These are phyloP conservation scores for Mactra quadrangularis DNA, from an alignment of 1,140 invertebrate genomes.

Conservation along the genomic window DNA sequence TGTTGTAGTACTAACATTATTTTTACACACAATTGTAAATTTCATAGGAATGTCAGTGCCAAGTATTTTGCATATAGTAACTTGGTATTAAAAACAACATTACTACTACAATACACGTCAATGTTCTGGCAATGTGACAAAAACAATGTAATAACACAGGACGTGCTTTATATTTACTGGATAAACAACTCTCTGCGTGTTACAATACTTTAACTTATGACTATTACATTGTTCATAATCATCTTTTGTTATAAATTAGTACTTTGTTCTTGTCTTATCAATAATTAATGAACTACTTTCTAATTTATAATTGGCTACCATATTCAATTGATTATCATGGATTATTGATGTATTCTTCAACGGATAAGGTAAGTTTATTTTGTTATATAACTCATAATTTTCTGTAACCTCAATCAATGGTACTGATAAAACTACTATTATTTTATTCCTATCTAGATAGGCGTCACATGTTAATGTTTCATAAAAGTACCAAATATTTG, in stretches of 20 bases:
- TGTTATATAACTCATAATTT: background rate
- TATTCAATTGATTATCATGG: background rate
- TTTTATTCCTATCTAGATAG: background rate
- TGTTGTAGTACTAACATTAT: background rate
- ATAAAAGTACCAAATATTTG: conserved; percentile 51
- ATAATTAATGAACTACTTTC: background rate
- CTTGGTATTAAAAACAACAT: background rate
- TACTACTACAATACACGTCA: background rate
- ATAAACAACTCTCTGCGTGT: background rate
- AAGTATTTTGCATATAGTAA: background rate
- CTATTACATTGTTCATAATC: background rate
- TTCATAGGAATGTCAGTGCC: background rate
- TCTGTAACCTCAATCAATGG: background rate
- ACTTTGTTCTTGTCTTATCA: background rate
- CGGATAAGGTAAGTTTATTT: background rate
- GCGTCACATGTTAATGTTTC: conserved; percentile 16
- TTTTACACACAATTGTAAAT: background rate
- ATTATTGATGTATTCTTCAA: background rate
- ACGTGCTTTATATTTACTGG: background rate
- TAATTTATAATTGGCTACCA: background rate
- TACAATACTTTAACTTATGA: background rate
- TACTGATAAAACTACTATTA: background rate
- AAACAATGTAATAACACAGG: background rate
- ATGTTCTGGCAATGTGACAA: background rate
- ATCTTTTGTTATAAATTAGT: background rate